Evolutionary conservation across 2,888 invertebrate genomes (phyloP), one percentile per base, ranked within the genome.

Genomic region (Melangyna quadrimaculata): DNA sequence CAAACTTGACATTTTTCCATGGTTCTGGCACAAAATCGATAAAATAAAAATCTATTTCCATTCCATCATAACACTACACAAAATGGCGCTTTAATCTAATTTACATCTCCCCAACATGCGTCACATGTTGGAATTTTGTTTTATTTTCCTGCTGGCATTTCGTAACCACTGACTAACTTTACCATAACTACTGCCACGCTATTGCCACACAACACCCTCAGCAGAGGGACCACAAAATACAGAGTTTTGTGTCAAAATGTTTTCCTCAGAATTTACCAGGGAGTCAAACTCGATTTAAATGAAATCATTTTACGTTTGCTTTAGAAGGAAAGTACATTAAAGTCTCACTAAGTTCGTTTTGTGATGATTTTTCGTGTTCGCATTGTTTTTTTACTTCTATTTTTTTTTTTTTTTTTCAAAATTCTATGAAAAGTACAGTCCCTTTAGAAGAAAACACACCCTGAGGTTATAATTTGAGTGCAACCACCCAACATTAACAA

Each of bases 51-150:
- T 51, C 29, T 63, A 65, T 75, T 78, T 55, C 55, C 40, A 48
- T 61, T 51, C 57, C 48, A 73, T 45, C 51, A 29, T 51, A 75
- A 71, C 71, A 75, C 84, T 72, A 71, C 71, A 75, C 84, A 84
- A 84, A 84, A 84, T 84, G 80, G 84, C 84, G 84, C 40, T 84
- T 80, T 72, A 77, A 84, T 84, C 80, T 84, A 84, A 84, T 84
- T 84, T 84, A 84, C 79, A 77, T 84, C 84, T 77, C 48, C 48
- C 55, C 67, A 75, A 75, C 84, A 80, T 80, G 75, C 51, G 65
- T 72, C 84, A 80, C 80, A 80, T 77, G 59, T 24, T 51, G 51
- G 35, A 67, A 67, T 67, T 35, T 22, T 35, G n/a, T 67, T 35
- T 45, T 51, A 12, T 67, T 51, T 67, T 24, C 35, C 48, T 19